Evolutionary conservation across 2,888 invertebrate species (phyloP).

Genomic region (Cataglyphis livida): DNA sequence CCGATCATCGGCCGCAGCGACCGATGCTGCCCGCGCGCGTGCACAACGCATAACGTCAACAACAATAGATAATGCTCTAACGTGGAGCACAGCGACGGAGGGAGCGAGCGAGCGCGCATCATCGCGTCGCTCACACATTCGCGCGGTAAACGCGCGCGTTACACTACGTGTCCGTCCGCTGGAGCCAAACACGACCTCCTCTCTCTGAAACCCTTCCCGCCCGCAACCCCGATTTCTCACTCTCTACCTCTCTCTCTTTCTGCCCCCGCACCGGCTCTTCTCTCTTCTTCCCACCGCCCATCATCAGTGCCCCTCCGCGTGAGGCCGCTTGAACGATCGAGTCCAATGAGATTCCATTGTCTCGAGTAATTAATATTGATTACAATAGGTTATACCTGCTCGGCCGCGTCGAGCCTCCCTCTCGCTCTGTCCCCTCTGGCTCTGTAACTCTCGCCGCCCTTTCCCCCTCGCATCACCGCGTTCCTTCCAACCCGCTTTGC

Average conservation of each 20-base stretch:
- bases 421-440: conserved; percentile 31
- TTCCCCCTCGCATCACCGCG: conserved; percentile 24
- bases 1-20: conserved; percentile 54
- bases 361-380: conserved; percentile 86
- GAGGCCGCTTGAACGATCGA: conserved; percentile 84
- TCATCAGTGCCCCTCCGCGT: conserved; percentile 64
- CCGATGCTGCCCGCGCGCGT: conserved; percentile 71
- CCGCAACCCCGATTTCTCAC: conserved; percentile 33
- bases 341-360: conserved; percentile 86
- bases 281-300: conserved; percentile 44
- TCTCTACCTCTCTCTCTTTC: conserved; percentile 46
- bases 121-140: conserved; percentile 71
- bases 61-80: conserved; percentile 85
- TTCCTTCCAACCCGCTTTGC: conserved; percentile 38
- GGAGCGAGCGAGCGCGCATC: conserved; percentile 68
- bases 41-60: conserved; percentile 85
- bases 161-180: conserved; percentile 71
- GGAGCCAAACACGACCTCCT: conserved; percentile 76
- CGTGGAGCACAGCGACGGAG: conserved; percentile 73
- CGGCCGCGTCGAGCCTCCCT: conserved; percentile 77
- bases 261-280: conserved; percentile 43
- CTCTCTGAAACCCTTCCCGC: conserved; percentile 61
- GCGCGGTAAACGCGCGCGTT: conserved; percentile 73
- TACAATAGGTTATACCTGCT: conserved; percentile 85
- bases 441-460: neutral